phyloP scores from a whole-genome alignment of 2,797 vertebrate genomes.

The Neoniphon sammara region DNA sequence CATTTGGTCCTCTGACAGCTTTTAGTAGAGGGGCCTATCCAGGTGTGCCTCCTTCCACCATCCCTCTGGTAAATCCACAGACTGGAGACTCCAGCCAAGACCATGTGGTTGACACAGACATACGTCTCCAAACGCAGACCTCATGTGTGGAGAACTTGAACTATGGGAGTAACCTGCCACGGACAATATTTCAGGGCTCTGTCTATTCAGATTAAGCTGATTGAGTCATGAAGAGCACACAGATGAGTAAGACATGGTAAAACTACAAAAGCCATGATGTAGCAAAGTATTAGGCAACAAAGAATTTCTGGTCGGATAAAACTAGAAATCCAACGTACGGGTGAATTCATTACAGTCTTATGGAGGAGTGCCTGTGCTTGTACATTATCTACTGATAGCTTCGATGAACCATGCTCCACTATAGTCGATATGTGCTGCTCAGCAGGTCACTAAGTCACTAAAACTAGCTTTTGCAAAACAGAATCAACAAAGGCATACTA shows the following conservation, averaged over 20 bases:
- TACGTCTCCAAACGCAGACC: slow-evolving; percentile 31
- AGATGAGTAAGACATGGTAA: slow-evolving; percentile 11
- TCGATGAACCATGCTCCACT: not conserved
- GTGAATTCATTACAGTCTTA: not conserved
- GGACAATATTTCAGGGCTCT: slow-evolving; percentile 49
- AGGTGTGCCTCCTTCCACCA: slow-evolving; percentile 70
- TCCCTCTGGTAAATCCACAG: slow-evolving; percentile 62
- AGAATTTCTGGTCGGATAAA: no score
- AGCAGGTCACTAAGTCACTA: not conserved
- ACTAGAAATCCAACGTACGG: not conserved
- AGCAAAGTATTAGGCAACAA: not conserved
- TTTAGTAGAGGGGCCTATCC: slow-evolving; percentile 62
- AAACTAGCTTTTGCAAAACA: slow-evolving; percentile 23
- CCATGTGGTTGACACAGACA: slow-evolving; percentile 38
- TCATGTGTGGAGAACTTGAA: slow-evolving; percentile 40
- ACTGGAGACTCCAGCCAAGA: slow-evolving; percentile 45
- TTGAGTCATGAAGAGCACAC: slow-evolving; percentile 41
- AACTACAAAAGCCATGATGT: not conserved
- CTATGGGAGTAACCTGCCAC: slow-evolving; percentile 57
- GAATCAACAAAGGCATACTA: not conserved
- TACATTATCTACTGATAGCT: not conserved
- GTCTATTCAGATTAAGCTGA: slow-evolving; percentile 46
- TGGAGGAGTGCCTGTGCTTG: not conserved
- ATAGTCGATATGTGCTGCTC: slow-evolving; percentile 13
- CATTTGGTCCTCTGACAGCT: slow-evolving; percentile 74